A percentile compares a stretch with the other conserved stretches of the same genome.
Conservation (phyloP, 2,888 invertebrate genomes). For the Melanargia galathea region DNA sequence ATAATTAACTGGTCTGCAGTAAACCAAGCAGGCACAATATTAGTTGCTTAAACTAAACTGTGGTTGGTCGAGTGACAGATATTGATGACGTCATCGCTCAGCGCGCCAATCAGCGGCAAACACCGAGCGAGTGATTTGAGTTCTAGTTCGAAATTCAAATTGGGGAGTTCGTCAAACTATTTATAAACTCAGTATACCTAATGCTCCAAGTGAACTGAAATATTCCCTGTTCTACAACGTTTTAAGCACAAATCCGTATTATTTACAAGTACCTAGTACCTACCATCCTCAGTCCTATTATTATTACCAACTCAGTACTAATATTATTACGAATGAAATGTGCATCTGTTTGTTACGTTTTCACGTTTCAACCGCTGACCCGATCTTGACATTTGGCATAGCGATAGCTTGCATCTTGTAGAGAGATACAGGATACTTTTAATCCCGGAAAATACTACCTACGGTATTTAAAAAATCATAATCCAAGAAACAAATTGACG, state of each 20-base stretch:
- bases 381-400: no score
- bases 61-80: conserved; percentile 67
- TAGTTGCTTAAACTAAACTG: conserved; percentile 43
- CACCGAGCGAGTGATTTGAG: conserved; percentile 67
- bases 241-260: background rate
- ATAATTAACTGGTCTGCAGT: conserved; percentile 11
- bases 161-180: conserved; percentile 35
- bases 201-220: background rate
- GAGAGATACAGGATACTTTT: no score
- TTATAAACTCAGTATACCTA: background rate
- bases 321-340: background rate
- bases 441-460: no score
- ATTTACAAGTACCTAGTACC: no score
- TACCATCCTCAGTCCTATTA: no score
- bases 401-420: no score
- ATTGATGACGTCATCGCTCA: conserved; percentile 78
- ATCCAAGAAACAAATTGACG: no score
- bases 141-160: conserved; percentile 63
- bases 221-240: background rate
- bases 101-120: conserved; percentile 65
- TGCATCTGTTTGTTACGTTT: no score
- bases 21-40: conserved; percentile 5
- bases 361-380: no score
- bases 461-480: no score
- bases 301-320: no score